Percentiles rank a stretch among this genome's conserved stretches.
phyloP scores from a whole-genome alignment of 2,888 invertebrate species.

The Zygaena filipendulae region DNA sequence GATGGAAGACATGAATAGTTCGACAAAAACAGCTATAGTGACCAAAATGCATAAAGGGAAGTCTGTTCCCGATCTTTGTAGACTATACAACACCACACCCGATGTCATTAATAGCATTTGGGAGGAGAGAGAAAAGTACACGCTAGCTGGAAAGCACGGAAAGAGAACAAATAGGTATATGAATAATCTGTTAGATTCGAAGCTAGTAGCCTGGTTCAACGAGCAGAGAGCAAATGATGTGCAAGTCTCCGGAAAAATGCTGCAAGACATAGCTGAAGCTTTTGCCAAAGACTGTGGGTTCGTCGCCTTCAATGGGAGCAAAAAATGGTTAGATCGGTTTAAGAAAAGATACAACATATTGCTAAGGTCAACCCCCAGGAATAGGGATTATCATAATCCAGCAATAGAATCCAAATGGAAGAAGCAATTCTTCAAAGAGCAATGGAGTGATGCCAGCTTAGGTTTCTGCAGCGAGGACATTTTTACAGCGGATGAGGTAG shows the following conservation, averaged over 20 bases:
- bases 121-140: conserved; percentile 30
- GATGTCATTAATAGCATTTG: conserved; percentile 30
- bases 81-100: conserved; percentile 25
- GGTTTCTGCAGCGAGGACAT: conserved; percentile 29
- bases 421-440: conserved; percentile 30
- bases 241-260: conserved; percentile 28
- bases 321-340: conserved; percentile 34
- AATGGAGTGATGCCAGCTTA: conserved; percentile 27
- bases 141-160: conserved; percentile 21
- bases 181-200: conserved; percentile 25
- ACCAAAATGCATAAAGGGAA: conserved; percentile 33
- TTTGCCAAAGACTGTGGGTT: conserved; percentile 31
- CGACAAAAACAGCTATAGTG: conserved; percentile 28
- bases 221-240: conserved; percentile 21
- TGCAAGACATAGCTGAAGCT: conserved; percentile 27
- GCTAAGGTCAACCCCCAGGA: conserved; percentile 20
- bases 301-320: conserved; percentile 30
- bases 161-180: conserved; percentile 23
- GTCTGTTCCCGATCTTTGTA: conserved; percentile 26
- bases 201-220: conserved; percentile 28
- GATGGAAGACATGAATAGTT: conserved; percentile 23
- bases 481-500: conserved; percentile 32
- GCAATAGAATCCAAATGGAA: conserved; percentile 30
- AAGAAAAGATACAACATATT: conserved; percentile 29
- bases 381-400: conserved; percentile 19